Evolutionary conservation across 2,797 vertebrate genomes (phyloP).

Genomic region (Anolis apletophallus): DNA sequence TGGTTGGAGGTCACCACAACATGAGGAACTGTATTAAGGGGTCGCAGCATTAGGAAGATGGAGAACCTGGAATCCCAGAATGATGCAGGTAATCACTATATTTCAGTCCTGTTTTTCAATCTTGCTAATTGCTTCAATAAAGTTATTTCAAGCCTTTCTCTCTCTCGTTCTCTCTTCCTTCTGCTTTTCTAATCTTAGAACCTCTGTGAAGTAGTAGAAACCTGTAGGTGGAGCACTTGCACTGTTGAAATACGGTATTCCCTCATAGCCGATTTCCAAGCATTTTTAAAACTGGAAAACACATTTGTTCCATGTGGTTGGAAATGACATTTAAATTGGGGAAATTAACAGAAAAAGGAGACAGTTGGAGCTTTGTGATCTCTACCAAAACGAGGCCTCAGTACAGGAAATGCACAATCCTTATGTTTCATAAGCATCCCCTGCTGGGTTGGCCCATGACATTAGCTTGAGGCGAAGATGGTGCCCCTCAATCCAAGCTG

Average conservation of each 20-base stretch:
- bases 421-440: fast-evolving
- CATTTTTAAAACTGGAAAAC: constrained; percentile 37
- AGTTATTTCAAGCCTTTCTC: too few species aligned
- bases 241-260: constrained; percentile 19
- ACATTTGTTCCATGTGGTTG: constrained; percentile 31
- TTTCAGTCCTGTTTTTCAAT: too few species aligned
- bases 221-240: constrained; percentile 66
- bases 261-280: background rate
- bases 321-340: background rate
- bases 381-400: background rate
- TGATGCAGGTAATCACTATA: too few species aligned
- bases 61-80: too few species aligned
- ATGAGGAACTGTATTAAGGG: too few species aligned
- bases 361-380: background rate
- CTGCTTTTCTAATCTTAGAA: background rate
- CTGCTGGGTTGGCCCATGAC: background rate
- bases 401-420: background rate
- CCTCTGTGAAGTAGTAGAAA: background rate
- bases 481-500: background rate
- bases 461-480: background rate
- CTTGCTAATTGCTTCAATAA: too few species aligned
- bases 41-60: too few species aligned
- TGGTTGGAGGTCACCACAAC: too few species aligned
- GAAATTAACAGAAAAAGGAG: background rate
- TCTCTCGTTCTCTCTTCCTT: too few species aligned